These are phyloP conservation scores for Glyptemys insculpta DNA, from an alignment of 2,797 vertebrate genomes.

Conservation along the genomic window DNA sequence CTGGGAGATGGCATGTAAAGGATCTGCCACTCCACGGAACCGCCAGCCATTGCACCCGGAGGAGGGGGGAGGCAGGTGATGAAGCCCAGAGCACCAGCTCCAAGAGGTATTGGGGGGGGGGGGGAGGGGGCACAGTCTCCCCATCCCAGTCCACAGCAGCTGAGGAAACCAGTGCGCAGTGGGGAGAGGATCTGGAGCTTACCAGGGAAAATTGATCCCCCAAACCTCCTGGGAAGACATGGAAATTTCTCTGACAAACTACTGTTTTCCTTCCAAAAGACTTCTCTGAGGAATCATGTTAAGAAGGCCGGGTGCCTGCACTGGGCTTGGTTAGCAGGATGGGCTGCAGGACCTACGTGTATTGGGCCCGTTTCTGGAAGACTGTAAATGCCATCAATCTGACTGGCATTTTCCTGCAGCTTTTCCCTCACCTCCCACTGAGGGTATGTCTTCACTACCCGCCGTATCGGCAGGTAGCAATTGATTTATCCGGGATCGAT, in stretches of 20 bases:
- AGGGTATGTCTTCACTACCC: too few species aligned
- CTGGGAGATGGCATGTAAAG: rapidly evolving
- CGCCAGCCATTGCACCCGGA: rapidly evolving
- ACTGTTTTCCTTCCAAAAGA: neutral
- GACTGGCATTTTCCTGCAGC: neutral
- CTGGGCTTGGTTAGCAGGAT: neutral
- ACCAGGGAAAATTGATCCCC: neutral
- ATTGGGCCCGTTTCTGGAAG: neutral
- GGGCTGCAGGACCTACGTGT: neutral
- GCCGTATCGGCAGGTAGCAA: too few species aligned
- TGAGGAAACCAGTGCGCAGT: neutral
- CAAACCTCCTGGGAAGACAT: neutral
- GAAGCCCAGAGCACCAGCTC: neutral
- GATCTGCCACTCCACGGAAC: rapidly evolving
- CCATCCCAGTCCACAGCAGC: neutral
- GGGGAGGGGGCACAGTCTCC: neutral
- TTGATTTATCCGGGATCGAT: too few species aligned
- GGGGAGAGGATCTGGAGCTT: neutral
- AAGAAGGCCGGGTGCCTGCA: neutral
- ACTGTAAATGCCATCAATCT: neutral
- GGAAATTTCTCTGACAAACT: neutral
- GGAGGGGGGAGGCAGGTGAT: neutral
- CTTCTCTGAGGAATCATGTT: neutral
- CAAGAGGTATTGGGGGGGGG: neutral
- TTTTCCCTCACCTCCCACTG: neutral